Percentiles rank a stretch among this genome's conserved stretches.
These are phyloP conservation scores for Apoda limacodes DNA, from an alignment of 2,888 invertebrate species.

Conservation along the genomic window DNA sequence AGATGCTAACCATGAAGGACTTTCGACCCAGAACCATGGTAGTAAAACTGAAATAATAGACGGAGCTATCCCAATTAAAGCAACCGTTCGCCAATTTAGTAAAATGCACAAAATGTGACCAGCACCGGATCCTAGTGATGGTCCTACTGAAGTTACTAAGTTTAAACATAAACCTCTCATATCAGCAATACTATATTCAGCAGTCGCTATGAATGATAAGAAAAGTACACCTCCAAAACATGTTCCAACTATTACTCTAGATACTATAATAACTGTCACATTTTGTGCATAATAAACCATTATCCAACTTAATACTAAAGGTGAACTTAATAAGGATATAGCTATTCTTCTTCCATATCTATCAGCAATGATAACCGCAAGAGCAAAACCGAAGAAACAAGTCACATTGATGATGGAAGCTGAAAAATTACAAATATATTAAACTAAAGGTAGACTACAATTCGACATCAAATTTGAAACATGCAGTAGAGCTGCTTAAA, in stretches of 20 bases:
- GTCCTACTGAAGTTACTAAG: constrained; percentile 15
- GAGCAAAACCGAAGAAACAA: constrained; percentile 15
- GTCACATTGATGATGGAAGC: constrained; percentile 19
- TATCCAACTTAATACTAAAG: constrained; percentile 19
- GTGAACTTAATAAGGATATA: constrained; percentile 15
- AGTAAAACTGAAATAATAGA: constrained; percentile 15
- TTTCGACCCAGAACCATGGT: constrained; percentile 24
- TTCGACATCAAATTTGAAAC: too few species aligned
- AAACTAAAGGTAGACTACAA: too few species aligned
- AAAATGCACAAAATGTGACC: constrained; percentile 20
- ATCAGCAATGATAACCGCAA: constrained; percentile 18
- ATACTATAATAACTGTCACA: constrained; percentile 14
- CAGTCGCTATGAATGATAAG: constrained; percentile 17
- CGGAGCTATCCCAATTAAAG: constrained; percentile 20
- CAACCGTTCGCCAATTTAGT: constrained; percentile 22
- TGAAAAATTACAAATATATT: constrained; percentile 14
- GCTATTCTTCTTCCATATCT: constrained; percentile 18
- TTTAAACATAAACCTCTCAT: constrained; percentile 19
- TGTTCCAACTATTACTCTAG: constrained; percentile 20
- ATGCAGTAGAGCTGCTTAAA: too few species aligned
- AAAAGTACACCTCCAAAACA: constrained; percentile 21
- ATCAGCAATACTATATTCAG: constrained; percentile 21
- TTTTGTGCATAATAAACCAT: constrained; percentile 17
- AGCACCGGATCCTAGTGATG: constrained; percentile 15
- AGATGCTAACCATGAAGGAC: constrained; percentile 26